Evolutionary conservation across 2,113 vertebrate genomes (phyloP).

Genomic region (Plestiodon gilberti): DNA sequence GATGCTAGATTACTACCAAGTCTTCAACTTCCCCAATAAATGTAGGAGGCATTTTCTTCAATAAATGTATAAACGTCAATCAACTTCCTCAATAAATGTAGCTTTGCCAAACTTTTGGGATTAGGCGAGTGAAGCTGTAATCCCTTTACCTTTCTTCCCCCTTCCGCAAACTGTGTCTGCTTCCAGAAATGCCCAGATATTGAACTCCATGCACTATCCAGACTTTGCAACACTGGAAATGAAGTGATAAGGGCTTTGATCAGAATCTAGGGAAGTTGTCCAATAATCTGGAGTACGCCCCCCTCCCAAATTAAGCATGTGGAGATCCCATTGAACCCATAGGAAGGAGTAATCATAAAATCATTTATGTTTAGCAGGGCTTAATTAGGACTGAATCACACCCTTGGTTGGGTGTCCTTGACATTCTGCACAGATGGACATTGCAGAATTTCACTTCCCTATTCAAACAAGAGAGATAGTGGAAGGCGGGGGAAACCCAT

Average conservation of each 20-base stretch:
- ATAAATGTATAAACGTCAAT: too few species aligned
- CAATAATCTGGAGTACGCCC: neutral
- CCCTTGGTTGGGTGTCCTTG: too few species aligned
- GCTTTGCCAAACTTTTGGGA: neutral
- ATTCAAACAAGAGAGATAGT: neutral
- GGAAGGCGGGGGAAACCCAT: neutral
- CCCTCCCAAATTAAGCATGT: neutral
- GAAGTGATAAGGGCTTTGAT: neutral
- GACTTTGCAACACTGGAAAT: neutral
- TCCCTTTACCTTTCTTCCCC: neutral
- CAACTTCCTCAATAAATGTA: too few species aligned
- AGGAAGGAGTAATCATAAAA: too few species aligned
- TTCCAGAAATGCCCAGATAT: neutral
- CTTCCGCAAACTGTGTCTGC: too few species aligned
- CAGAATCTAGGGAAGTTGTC: neutral
- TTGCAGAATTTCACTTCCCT: neutral
- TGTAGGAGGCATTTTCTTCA: too few species aligned
- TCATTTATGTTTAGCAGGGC: neutral
- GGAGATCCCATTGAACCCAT: fast-evolving
- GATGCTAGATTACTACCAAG: neutral
- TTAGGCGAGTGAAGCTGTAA: neutral
- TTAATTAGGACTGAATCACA: neutral
- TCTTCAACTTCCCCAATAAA: too few species aligned
- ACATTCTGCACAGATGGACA: neutral
- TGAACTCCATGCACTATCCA: neutral